phyloP scores from a whole-genome alignment of 1,140 invertebrate species.

The Philopotamus ludificatus region DNA sequence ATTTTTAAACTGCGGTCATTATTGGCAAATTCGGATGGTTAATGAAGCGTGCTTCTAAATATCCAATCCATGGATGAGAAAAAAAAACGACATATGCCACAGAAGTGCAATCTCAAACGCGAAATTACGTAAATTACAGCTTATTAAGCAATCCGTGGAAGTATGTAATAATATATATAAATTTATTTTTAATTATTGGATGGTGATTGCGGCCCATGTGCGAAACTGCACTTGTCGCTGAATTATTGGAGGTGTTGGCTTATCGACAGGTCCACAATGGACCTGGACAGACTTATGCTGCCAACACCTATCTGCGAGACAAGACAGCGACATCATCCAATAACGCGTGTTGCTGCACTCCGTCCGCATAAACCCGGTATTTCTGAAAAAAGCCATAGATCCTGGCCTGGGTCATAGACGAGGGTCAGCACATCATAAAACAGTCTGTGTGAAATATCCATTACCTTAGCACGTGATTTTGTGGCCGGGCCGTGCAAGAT shows the following conservation, averaged over 20 bases:
- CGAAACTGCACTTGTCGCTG: conserved; percentile 17
- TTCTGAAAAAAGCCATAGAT: too few relatives aligned
- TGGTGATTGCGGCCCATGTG: conserved; percentile 11
- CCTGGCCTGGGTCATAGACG: conserved; percentile 28
- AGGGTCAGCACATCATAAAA: conserved; percentile 26
- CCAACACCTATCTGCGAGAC: conserved; percentile 19
- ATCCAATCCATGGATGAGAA: too few relatives aligned
- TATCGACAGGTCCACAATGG: conserved; percentile 28
- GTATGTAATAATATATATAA: too few relatives aligned
- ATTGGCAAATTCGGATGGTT: too few relatives aligned
- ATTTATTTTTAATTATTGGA: too few relatives aligned
- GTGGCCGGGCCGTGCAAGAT: conserved; percentile 9
- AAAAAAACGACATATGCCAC: too few relatives aligned
- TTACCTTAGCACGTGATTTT: conserved; percentile 35
- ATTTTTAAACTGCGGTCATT: too few relatives aligned
- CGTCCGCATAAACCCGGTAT: neutral
- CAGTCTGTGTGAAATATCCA: conserved; percentile 32
- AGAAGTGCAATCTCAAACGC: too few relatives aligned
- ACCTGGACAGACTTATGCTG: conserved; percentile 23
- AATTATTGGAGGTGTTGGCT: conserved; percentile 29
- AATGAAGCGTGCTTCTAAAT: too few relatives aligned
- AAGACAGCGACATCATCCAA: conserved; percentile 8
- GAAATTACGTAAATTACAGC: too few relatives aligned
- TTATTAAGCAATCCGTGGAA: too few relatives aligned
- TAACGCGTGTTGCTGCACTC: neutral